These are phyloP conservation scores for Pelobates cultripes DNA, from an alignment of 2,797 vertebrate species.

Conservation along the genomic window DNA sequence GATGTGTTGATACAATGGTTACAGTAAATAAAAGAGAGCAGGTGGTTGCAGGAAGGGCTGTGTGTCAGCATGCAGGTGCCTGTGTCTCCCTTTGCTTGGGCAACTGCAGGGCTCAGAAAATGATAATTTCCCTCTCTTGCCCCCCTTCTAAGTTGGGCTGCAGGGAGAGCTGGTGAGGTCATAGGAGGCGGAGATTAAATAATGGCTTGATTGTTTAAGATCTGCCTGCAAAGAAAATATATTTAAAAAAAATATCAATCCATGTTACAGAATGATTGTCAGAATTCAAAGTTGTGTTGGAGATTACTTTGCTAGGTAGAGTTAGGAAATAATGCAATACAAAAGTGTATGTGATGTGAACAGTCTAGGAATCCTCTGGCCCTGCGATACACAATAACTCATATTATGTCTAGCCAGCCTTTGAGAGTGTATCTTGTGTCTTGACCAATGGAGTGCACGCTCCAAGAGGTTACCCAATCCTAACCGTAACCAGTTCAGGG, in stretches of 20 bases:
- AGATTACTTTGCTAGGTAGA: not conserved
- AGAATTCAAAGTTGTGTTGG: too few relatives aligned
- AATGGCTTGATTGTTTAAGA: slow-evolving; percentile 6
- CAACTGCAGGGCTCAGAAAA: slow-evolving; percentile 9
- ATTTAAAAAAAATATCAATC: not conserved
- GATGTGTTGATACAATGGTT: not conserved
- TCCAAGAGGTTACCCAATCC: too few relatives aligned
- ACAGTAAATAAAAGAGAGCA: not conserved
- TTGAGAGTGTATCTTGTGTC: not conserved
- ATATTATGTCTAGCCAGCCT: not conserved
- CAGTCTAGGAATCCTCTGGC: too few relatives aligned
- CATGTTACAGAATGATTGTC: not conserved
- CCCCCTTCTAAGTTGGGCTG: slow-evolving; percentile 24
- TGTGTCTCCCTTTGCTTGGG: not conserved
- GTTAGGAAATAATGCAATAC: not conserved
- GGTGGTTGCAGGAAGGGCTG: not conserved
- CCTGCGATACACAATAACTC: not conserved
- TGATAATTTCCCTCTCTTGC: not conserved
- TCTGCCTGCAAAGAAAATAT: not conserved
- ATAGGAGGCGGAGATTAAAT: slow-evolving; percentile 21
- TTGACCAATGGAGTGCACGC: too few relatives aligned
- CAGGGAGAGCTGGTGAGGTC: slow-evolving; percentile 33
- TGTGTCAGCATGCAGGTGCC: not conserved
- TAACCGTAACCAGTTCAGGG: too few relatives aligned
- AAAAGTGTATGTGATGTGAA: too few relatives aligned